Conservation (phyloP, 2,797 vertebrate species). For the Spinus olivaceus region DNA sequence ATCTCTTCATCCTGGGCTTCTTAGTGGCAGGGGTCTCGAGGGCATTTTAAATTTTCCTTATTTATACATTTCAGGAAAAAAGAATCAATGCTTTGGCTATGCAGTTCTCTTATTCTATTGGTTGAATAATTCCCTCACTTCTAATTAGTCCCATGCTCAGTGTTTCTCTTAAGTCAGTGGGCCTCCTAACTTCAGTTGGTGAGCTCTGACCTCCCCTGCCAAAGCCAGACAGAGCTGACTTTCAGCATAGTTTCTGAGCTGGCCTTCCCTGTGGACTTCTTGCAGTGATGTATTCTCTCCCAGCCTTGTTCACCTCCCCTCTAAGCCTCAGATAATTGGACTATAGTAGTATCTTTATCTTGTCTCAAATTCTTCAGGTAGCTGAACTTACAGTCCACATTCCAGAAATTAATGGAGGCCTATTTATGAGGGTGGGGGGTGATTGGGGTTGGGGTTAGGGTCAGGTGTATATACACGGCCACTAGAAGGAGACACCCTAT, state of each 20-base stretch:
- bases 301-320: not conserved
- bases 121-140: not conserved
- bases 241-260: not conserved
- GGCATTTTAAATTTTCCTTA: too few relatives aligned
- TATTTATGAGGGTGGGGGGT: accelerated
- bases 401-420: not conserved
- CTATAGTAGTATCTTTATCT: not conserved
- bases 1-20: not conserved
- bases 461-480: too few relatives aligned
- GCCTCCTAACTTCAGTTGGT: not conserved
- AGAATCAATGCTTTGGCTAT: not conserved
- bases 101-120: not conserved
- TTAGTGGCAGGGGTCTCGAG: not conserved
- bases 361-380: not conserved
- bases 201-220: not conserved
- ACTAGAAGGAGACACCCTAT: accelerated
- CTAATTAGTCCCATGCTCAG: not conserved
- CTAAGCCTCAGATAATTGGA: not conserved
- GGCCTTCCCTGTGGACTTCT: not conserved
- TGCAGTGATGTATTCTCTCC: not conserved
- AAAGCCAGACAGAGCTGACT: not conserved
- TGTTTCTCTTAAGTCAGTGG: not conserved
- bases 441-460: not conserved
- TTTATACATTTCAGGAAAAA: not conserved
- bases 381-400: not conserved